phyloP scores from a whole-genome alignment of 2,797 vertebrate genomes.

The Squalus acanthias region DNA sequence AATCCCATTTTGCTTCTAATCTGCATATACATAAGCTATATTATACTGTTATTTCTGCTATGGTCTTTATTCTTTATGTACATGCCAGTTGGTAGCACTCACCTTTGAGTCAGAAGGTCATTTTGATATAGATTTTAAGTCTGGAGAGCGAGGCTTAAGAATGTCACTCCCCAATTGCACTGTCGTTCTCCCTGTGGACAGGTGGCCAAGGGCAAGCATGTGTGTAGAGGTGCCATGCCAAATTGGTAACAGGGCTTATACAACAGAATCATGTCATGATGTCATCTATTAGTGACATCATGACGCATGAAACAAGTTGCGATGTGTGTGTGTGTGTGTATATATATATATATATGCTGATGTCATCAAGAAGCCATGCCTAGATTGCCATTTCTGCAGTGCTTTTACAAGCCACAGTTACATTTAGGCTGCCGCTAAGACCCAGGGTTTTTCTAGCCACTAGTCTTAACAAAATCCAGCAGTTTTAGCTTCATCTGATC shows the following conservation, averaged over 20 bases:
- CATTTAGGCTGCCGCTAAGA: not conserved
- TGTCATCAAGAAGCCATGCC: too few species aligned
- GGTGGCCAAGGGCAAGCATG: not conserved
- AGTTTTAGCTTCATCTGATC: not conserved
- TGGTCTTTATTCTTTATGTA: not conserved
- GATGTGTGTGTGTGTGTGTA: too few species aligned
- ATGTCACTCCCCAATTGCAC: not conserved
- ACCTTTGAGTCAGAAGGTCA: not conserved
- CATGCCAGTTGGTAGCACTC: not conserved
- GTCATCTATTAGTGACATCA: not conserved
- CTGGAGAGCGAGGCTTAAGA: not conserved
- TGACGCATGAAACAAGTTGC: too few species aligned
- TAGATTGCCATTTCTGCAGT: not conserved
- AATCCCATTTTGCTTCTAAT: not conserved
- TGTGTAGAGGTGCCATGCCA: not conserved
- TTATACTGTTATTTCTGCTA: not conserved
- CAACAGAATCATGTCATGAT: not conserved
- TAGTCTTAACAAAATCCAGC: not conserved
- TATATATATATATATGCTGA: not conserved
- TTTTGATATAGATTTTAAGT: not conserved
- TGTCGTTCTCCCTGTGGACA: not conserved
- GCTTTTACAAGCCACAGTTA: not conserved
- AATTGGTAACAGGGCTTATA: not conserved
- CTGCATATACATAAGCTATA: not conserved
- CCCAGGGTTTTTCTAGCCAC: not conserved